Conservation (phyloP, 1,140 invertebrate genomes). For the Calycopis cecrops region DNA sequence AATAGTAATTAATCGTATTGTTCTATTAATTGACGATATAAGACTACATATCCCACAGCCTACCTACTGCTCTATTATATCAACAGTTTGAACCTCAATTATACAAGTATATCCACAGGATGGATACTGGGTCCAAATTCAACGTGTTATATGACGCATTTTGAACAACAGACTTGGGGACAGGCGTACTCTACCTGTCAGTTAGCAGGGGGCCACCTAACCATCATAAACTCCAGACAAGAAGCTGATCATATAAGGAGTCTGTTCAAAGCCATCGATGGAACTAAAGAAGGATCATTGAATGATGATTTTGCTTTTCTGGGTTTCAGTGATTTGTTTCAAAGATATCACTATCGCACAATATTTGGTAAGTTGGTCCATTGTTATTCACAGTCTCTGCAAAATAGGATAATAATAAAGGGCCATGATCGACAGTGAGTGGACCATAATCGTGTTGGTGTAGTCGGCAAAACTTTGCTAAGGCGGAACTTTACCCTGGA, state of each 20-base stretch:
- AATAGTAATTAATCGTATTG: too few species aligned
- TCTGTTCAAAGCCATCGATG: constrained; percentile 37
- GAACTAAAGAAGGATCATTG: constrained; percentile 26
- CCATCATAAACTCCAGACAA: constrained; percentile 29
- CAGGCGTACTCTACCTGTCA: constrained; percentile 43
- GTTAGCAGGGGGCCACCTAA: constrained; percentile 38
- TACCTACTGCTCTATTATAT: too few species aligned
- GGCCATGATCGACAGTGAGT: too few species aligned
- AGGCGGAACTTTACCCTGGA: too few species aligned
- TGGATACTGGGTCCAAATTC: constrained; percentile 39
- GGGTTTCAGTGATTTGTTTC: constrained; percentile 51
- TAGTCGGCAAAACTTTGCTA: too few species aligned
- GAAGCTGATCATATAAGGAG: constrained; percentile 39
- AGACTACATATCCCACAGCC: too few species aligned
- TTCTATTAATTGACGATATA: too few species aligned
- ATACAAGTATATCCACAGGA: constrained; percentile 29
- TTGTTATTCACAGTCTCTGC: too few species aligned
- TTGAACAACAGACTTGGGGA: constrained; percentile 42
- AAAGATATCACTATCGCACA: constrained; percentile 46
- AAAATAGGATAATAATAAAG: too few species aligned
- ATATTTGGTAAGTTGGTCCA: constrained; percentile 41
- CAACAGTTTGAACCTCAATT: too few species aligned
- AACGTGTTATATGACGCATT: constrained; percentile 41
- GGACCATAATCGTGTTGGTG: too few species aligned
- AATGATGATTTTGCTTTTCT: constrained; percentile 42